phyloP scores from a whole-genome alignment of 1,140 invertebrate genomes.

The Neodiprion pinetum region DNA sequence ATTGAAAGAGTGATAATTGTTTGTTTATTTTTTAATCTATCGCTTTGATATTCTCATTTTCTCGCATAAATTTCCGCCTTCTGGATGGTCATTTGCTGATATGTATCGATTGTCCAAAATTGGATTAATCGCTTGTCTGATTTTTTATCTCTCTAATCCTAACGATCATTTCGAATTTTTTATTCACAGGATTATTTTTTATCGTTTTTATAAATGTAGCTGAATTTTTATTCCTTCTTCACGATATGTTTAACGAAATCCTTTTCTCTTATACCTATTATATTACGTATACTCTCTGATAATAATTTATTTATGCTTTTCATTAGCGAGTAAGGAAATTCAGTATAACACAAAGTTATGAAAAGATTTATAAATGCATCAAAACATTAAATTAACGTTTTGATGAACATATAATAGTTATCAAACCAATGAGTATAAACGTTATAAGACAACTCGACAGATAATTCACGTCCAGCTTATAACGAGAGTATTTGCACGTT shows the following conservation, averaged over 20 bases:
- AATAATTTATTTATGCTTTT: slow-evolving; percentile 13
- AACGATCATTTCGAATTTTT: neutral
- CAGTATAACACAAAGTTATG: neutral
- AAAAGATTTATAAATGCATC: neutral
- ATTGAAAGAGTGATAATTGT: too few relatives aligned
- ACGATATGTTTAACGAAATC: neutral
- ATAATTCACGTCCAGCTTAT: neutral
- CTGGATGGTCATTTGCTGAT: too few relatives aligned
- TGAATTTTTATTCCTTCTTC: neutral
- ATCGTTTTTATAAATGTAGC: neutral
- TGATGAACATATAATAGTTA: neutral
- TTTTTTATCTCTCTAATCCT: neutral
- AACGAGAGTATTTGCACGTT: neutral
- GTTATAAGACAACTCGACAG: neutral
- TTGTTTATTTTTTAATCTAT: too few relatives aligned
- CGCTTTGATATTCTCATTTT: too few relatives aligned
- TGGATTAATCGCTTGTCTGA: neutral
- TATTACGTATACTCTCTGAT: neutral
- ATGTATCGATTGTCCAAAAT: too few relatives aligned
- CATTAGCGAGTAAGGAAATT: slow-evolving; percentile 12
- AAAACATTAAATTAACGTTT: slow-evolving; percentile 6
- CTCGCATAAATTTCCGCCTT: too few relatives aligned
- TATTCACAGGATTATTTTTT: neutral
- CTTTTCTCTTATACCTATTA: neutral
- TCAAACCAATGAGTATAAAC: neutral